Evolutionary conservation across 2,888 invertebrate species (phyloP).

Genomic region (Aphidoletes aphidimyza): DNA sequence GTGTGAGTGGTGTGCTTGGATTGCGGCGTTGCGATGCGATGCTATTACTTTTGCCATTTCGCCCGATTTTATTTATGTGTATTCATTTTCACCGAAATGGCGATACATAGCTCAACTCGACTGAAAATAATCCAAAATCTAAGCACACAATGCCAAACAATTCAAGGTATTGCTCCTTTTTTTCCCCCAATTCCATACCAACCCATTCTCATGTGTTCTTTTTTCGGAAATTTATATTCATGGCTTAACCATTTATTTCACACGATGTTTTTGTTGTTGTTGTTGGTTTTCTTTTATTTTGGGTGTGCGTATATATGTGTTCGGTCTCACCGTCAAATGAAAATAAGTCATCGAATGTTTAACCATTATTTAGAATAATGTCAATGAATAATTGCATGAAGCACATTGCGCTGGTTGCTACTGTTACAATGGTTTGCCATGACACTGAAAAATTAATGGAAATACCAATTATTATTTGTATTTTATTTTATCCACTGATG

Average conservation of each 20-base stretch:
- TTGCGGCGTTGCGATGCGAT: background rate
- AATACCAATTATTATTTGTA: background rate
- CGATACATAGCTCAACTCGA: conserved; percentile 36
- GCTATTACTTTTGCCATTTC: conserved; percentile 13
- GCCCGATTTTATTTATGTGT: background rate
- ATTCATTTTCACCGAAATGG: background rate
- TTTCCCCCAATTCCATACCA: background rate
- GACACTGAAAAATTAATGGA: background rate
- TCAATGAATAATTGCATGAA: conserved; percentile 9
- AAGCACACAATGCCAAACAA: background rate
- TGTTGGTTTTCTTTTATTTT: background rate
- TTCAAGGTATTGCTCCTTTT: background rate
- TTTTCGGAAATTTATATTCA: conserved; percentile 25
- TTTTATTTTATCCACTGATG: background rate
- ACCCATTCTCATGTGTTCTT: background rate
- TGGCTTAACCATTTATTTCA: conserved; percentile 43
- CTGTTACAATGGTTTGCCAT: conserved; percentile 6
- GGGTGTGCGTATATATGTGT: too few species aligned
- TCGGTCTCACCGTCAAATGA: background rate
- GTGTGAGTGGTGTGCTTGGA: background rate
- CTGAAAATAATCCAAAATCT: background rate
- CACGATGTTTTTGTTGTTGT: background rate
- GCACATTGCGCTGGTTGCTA: background rate
- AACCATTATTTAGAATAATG: background rate
- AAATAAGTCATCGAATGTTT: conserved; percentile 24